A percentile compares a stretch with the other conserved stretches of the same genome.
Conservation (phyloP, 2,797 vertebrate species). For the Catostomus latipinnis region DNA sequence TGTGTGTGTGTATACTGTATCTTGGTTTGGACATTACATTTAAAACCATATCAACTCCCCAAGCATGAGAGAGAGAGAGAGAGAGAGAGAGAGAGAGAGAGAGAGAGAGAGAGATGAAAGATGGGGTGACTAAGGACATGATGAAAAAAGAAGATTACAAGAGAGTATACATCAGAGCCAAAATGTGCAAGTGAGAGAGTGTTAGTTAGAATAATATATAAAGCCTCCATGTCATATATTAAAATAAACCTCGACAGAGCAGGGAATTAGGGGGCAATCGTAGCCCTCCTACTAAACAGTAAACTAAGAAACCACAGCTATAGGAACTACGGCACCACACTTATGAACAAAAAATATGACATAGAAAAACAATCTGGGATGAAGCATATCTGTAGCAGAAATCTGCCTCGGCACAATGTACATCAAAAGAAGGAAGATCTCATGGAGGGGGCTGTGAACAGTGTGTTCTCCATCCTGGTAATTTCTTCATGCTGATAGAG, state of each 20-base stretch:
- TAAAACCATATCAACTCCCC: too few species aligned
- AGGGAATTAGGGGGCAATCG: slow-evolving; percentile 18
- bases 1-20: too few species aligned
- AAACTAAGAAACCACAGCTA: slow-evolving; percentile 13
- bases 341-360: not conserved
- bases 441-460: not conserved
- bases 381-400: slow-evolving; percentile 22
- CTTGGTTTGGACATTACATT: too few species aligned
- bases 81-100: not conserved
- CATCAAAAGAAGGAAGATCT: too few species aligned
- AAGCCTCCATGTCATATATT: slow-evolving; percentile 46
- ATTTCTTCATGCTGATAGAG: slow-evolving; percentile 25
- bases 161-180: slow-evolving; percentile 31
- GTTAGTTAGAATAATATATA: slow-evolving; percentile 47
- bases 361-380: not conserved
- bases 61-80: too few species aligned
- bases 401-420: not conserved
- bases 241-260: slow-evolving; percentile 36
- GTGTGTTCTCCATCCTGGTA: slow-evolving; percentile 1
- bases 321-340: not conserved
- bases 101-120: not conserved
- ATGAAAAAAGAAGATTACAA: not conserved
- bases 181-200: slow-evolving; percentile 17
- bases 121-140: not conserved
- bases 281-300: slow-evolving; percentile 1